Base-by-base conservation (phyloP, 2,113 vertebrate genomes). In the Suncus etruscus region DNA sequence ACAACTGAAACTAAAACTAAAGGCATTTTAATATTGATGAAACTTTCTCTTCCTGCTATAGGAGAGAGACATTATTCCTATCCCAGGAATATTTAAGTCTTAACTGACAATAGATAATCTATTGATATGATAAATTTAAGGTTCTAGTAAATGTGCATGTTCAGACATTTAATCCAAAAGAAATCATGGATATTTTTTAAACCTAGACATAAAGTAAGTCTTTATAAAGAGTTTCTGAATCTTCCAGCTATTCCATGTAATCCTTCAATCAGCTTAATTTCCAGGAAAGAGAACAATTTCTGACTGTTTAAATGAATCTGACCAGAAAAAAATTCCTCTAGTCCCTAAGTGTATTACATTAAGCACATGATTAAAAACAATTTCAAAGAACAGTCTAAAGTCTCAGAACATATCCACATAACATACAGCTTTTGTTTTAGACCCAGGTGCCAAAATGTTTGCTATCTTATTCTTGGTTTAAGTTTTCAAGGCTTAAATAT, bases 221-320 rank as follows among this genome's bases (percentile, higher is more conserved):
- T 93, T 95, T 94, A 94, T 90, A 83, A 83, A 91, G 79, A 91
- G 86, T 84, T 90, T 83, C 88, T 81, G 91, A 81, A 82, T 90
- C 79, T 86, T 93, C 73, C 86, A 93, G 91, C 68, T 90, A 86
- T 87, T 66, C 89, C 94, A 73, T 63, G 39, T 95, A 96, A 95
- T 94, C 96, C 94, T 94, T 87, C 87, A 92, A 93, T 82, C 89
- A 92, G 95, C 96, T 96, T 95, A 96, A 94, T 91, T 94, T 81
- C 85, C 78, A 82, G 66, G 85, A 69, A 89, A 79, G 85, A 89
- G 94, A 92, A 97, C 94, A 95, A 93, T 91, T 91, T 86, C 94
- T 90, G 78, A 94, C 70, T 91, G 92, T 95, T 93, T 74, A 18
- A 68, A 90, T 72, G 96, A 94, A 97, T 94, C 95, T 93, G 73